phyloP scores from a whole-genome alignment of 92 coral and sea anemone species.

The Anthopleura xanthogrammica region DNA sequence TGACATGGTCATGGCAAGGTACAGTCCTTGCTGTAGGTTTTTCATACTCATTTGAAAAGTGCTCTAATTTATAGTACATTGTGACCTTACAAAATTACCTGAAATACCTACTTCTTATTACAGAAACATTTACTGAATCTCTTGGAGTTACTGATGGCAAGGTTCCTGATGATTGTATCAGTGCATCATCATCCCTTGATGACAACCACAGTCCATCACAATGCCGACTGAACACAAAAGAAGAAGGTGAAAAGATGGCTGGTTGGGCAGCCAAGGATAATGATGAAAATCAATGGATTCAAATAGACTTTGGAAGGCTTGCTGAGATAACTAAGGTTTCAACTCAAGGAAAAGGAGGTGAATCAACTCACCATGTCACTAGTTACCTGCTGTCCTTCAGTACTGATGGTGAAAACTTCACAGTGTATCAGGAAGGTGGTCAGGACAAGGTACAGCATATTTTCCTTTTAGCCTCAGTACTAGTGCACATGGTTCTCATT shows the following conservation, averaged over 20 bases:
- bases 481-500: not conserved
- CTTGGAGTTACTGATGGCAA: constrained; percentile 61
- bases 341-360: constrained; percentile 70
- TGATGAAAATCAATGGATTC: constrained; percentile 87
- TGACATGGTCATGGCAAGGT: too few relatives aligned
- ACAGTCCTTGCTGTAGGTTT: too few relatives aligned
- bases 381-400: constrained; percentile 64
- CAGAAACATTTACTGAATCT: constrained; percentile 56
- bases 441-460: constrained; percentile 61
- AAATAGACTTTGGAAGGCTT: constrained; percentile 63
- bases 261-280: constrained; percentile 78
- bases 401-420: constrained; percentile 56
- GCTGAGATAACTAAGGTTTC: constrained; percentile 57
- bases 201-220: constrained; percentile 66
- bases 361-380: constrained; percentile 57
- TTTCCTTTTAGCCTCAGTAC: not conserved
- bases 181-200: constrained; percentile 70
- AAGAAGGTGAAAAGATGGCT: constrained; percentile 75
- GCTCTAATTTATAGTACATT: too few relatives aligned
- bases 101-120: not conserved
- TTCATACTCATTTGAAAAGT: too few relatives aligned
- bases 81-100: not conserved
- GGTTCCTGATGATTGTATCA: constrained; percentile 58
- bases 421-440: constrained; percentile 64
- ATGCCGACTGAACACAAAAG: constrained; percentile 65